Percentiles rank a stretch among this genome's conserved stretches.
These are phyloP conservation scores for Scomber japonicus DNA, from an alignment of 2,113 vertebrate species.

Conservation along the genomic window DNA sequence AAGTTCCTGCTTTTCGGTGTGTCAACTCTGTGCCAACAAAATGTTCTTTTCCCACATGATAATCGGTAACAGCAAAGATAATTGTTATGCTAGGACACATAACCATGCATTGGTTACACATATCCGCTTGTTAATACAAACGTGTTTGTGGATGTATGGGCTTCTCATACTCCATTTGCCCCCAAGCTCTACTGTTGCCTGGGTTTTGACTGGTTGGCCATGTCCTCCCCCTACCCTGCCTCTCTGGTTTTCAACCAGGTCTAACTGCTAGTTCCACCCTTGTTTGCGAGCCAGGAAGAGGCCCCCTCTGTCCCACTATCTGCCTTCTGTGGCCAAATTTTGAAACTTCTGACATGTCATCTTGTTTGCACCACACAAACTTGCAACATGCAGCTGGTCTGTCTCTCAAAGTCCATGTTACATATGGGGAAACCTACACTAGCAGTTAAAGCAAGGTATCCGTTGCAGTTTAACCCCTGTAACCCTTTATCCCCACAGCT, in stretches of 20 bases:
- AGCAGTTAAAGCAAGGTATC: constrained; percentile 13
- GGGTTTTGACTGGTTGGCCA: constrained; percentile 29
- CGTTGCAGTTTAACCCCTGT: neutral
- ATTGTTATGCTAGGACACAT: neutral
- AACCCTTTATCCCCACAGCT: neutral
- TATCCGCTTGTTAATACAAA: constrained; percentile 24
- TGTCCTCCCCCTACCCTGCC: neutral
- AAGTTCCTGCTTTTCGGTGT: neutral
- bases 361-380: constrained; percentile 41
- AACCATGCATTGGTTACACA: neutral
- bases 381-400: constrained; percentile 31
- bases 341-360: constrained; percentile 30
- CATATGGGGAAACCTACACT: constrained; percentile 14
- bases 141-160: constrained; percentile 13
- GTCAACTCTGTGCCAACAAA: neutral
- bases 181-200: constrained; percentile 2
- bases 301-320: neutral
- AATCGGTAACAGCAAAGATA: neutral
- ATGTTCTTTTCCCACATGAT: neutral
- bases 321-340: constrained; percentile 34
- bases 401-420: constrained; percentile 55
- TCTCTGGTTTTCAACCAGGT: constrained; percentile 28
- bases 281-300: constrained; percentile 35
- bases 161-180: constrained; percentile 23
- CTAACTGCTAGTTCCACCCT: constrained; percentile 28